These are phyloP conservation scores for Encarsia formosa DNA, from an alignment of 2,888 invertebrate species.

Conservation along the genomic window DNA sequence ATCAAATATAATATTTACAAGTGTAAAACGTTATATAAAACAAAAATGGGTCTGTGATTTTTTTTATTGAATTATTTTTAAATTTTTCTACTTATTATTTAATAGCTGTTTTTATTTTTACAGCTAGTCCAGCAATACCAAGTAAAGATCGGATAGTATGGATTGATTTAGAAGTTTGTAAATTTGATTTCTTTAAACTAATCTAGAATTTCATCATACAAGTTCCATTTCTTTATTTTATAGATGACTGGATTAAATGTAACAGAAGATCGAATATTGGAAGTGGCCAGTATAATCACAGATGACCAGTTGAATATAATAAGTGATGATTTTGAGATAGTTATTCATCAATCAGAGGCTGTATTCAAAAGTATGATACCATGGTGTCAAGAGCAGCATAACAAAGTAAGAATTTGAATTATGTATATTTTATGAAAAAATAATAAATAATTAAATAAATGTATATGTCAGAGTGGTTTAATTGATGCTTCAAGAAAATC, in stretches of 20 bases:
- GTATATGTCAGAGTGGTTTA: conserved; percentile 74
- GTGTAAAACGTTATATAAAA: conserved; percentile 15
- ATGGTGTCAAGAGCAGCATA: conserved; percentile 82
- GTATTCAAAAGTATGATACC: conserved; percentile 73
- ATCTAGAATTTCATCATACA: too few species aligned
- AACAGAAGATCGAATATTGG: conserved; percentile 74
- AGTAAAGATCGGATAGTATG: conserved; percentile 58
- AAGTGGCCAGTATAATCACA: conserved; percentile 86
- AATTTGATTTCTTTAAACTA: too few species aligned
- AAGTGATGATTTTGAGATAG: conserved; percentile 69
- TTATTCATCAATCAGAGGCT: conserved; percentile 73
- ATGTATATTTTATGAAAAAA: too few species aligned
- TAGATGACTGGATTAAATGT: conserved; percentile 90
- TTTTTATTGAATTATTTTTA: not conserved
- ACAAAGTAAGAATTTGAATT: too few species aligned
- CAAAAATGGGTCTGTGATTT: conserved; percentile 16
- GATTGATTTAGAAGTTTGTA: conserved; percentile 70
- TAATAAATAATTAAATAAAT: too few species aligned
- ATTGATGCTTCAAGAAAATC: conserved; percentile 70
- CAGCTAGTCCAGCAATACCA: conserved; percentile 6
- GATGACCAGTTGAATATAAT: conserved; percentile 74
- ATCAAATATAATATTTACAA: conserved; percentile 20
- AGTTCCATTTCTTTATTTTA: too few species aligned
- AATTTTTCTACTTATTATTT: not conserved
- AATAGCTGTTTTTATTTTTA: not conserved